phyloP scores from a whole-genome alignment of 2,888 invertebrate species.

The Limnephilus auricula region DNA sequence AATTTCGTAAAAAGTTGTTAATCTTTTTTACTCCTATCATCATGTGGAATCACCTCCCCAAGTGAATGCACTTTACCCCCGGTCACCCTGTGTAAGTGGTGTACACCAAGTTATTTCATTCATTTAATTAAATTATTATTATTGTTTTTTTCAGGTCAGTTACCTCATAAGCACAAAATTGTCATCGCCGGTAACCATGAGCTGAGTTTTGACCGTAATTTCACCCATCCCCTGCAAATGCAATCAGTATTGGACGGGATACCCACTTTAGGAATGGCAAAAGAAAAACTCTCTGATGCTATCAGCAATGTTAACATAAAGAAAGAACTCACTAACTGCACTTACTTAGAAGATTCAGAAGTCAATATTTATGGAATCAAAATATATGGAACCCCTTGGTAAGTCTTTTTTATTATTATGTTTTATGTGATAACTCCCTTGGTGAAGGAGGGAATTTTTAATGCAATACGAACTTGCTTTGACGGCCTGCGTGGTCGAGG shows the following conservation, averaged over 20 bases:
- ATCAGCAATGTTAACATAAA: constrained; percentile 81
- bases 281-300: constrained; percentile 81
- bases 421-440: neutral
- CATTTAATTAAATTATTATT: neutral
- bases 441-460: neutral
- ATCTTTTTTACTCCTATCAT: no score
- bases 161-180: constrained; percentile 88
- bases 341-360: constrained; percentile 85
- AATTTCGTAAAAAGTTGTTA: no score
- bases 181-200: constrained; percentile 94
- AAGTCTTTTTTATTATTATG: constrained; percentile 66
- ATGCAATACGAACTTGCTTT: neutral
- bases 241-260: constrained; percentile 78
- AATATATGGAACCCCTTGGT: constrained; percentile 91
- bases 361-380: constrained; percentile 84
- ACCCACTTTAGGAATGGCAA: constrained; percentile 82
- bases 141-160: constrained; percentile 72
- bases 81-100: no score
- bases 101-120: no score
- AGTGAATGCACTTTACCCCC: no score
- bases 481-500: neutral
- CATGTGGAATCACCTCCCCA: no score
- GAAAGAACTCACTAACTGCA: constrained; percentile 85
- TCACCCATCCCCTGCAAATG: constrained; percentile 78
- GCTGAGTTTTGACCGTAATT: constrained; percentile 86